Base-by-base conservation (phyloP, 2,797 vertebrate genomes). In the Pagetopsis macropterus region DNA sequence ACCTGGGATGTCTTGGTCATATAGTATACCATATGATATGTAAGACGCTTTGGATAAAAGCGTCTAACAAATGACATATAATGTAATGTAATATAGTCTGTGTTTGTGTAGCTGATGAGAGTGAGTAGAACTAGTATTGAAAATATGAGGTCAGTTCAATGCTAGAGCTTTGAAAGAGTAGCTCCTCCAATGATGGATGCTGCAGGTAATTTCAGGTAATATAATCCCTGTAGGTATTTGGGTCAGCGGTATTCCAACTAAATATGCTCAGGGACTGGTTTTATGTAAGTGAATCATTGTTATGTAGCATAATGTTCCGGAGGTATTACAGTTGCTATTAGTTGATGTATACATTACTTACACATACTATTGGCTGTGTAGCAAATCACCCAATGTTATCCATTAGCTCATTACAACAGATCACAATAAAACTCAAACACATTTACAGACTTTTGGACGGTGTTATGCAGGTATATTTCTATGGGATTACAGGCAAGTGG, bases 21-120 rank as follows among this genome's bases (percentile, higher is more conserved):
- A 43, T 49, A 43, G 64, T 70, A 27, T 27, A 27, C 27, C 27
- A 27, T 27, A 27, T 27, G 27, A 4, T 27, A 27, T 27, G 27
- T 27, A 27, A 27, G 27, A 4, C 27, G 27, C 27, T 27, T 27
- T 27, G 27, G 27, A 27, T 27, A 27, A 27, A 27, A 27, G 27
- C 27, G 4, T 27, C 27, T 27, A 27, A 27, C 3, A 27, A 27
- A 27, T 27, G 27, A 27, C 27, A 27, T 27, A 4, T 27, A 27
- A 27, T 27, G 27, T 27, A 4, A 27, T 27, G 27, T 27, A 27
- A 27, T 27, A 27, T 49, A 43, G 66, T 70, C 65, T 87, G 33
- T 84, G 77, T 84, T 67, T 73, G 62, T 73, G 68, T 86, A 60
- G 55, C 71, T 63, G 51, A 48, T 68, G 46, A 60, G 59, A 41